Conservation (phyloP, 92 coral and sea anemone genomes). For the Metridium senile region DNA sequence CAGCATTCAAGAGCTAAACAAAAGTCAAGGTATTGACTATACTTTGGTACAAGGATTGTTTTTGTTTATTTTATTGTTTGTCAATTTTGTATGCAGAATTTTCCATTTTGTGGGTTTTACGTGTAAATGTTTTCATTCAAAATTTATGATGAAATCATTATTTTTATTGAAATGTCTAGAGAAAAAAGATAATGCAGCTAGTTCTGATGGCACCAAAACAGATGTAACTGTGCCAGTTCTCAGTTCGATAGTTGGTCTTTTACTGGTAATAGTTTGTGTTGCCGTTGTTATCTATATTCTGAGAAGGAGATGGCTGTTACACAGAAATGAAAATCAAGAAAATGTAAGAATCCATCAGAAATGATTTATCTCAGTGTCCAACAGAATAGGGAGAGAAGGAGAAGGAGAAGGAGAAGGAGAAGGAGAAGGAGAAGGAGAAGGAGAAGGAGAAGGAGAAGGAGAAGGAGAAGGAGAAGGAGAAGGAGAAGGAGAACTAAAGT, state of each 20-base stretch:
- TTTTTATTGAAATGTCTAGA: no score
- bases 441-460: neutral
- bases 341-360: neutral
- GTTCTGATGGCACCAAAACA: neutral
- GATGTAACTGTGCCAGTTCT: conserved; percentile 28
- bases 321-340: neutral
- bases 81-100: no score
- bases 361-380: neutral
- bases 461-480: neutral
- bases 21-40: neutral
- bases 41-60: no score
- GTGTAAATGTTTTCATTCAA: no score
- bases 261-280: neutral
- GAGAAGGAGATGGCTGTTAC: conserved; percentile 7
- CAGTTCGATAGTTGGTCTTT: neutral
- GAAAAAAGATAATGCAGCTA: neutral
- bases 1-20: neutral
- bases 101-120: no score
- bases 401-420: neutral
- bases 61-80: no score
- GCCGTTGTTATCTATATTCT: neutral
- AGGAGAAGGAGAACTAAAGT: neutral
- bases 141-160: no score
- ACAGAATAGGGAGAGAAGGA: neutral
- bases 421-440: neutral